Evolutionary conservation across 2,888 invertebrate genomes (phyloP).

Genomic region (Cabera pusaria): DNA sequence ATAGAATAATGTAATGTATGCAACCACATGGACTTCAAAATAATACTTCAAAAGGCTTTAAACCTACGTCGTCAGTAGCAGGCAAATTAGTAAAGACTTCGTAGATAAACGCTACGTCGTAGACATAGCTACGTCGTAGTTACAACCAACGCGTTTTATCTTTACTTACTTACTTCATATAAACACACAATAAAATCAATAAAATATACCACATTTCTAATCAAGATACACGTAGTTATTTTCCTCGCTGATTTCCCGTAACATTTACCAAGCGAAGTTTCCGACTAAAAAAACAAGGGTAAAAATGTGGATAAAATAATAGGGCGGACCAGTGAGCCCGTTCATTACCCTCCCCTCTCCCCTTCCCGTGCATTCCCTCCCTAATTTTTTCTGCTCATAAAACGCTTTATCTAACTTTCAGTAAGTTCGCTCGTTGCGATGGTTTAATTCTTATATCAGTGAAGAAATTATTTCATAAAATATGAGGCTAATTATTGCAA

Average conservation of each 20-base stretch:
- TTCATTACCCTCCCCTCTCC: conserved; percentile 31
- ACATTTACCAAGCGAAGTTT: conserved; percentile 23
- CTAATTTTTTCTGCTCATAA: conserved; percentile 38
- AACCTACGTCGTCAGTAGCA: too few relatives aligned
- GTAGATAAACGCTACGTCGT: too few relatives aligned
- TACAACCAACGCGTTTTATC: too few relatives aligned
- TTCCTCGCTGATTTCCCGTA: conserved; percentile 5
- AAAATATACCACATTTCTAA: not conserved
- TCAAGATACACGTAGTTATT: too few relatives aligned
- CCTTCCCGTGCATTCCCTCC: conserved; percentile 33
- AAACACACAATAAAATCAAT: too few relatives aligned
- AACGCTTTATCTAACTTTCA: conserved; percentile 41
- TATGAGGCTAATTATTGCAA: too few relatives aligned
- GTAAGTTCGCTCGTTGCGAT: conserved; percentile 29
- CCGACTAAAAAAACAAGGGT: conserved; percentile 34
- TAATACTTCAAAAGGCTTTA: too few relatives aligned
- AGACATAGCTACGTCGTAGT: too few relatives aligned
- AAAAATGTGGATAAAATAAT: conserved; percentile 41
- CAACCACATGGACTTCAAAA: too few relatives aligned
- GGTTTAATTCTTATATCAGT: conserved; percentile 30
- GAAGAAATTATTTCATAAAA: conserved; percentile 15
- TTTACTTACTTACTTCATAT: too few relatives aligned
- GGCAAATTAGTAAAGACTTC: too few relatives aligned
- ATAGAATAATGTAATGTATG: too few relatives aligned
- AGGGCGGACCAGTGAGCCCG: conserved; percentile 30